Evolutionary conservation across 2,888 invertebrate species (phyloP).

Genomic region (Microplitis manilae): DNA sequence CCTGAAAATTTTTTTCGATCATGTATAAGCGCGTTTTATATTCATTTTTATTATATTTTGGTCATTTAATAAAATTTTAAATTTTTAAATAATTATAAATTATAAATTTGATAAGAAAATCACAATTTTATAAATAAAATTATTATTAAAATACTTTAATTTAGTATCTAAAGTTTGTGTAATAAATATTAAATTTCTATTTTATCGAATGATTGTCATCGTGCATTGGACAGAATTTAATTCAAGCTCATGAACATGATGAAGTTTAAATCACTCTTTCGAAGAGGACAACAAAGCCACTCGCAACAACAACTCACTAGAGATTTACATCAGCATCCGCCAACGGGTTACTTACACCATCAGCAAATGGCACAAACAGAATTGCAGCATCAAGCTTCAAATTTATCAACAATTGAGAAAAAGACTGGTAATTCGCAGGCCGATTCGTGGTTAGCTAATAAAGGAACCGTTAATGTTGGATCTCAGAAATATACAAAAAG

Average conservation of each 20-base stretch:
- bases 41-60: not conserved
- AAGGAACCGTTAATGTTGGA: constrained; percentile 70
- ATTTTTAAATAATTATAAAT: not conserved
- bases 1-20: not conserved
- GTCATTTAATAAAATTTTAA: not conserved
- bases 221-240: constrained; percentile 45
- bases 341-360: constrained; percentile 66
- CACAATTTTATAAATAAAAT: not conserved
- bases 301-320: constrained; percentile 56
- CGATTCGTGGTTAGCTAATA: constrained; percentile 63
- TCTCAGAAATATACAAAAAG: constrained; percentile 45
- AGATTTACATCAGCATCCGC: constrained; percentile 55
- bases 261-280: constrained; percentile 93
- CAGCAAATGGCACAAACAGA: constrained; percentile 64
- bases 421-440: constrained; percentile 49
- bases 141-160: constrained; percentile 24
- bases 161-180: constrained; percentile 34
- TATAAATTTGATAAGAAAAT: not conserved
- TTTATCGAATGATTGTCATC: constrained; percentile 39
- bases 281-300: constrained; percentile 81
- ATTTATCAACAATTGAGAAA: constrained; percentile 49
- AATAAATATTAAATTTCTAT: constrained; percentile 39
- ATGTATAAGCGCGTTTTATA: constrained; percentile 7
- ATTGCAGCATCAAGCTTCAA: constrained; percentile 52
- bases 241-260: constrained; percentile 79